These are phyloP conservation scores for Anolis carolinensis DNA, from an alignment of 2,113 vertebrate species.

Conservation along the genomic window DNA sequence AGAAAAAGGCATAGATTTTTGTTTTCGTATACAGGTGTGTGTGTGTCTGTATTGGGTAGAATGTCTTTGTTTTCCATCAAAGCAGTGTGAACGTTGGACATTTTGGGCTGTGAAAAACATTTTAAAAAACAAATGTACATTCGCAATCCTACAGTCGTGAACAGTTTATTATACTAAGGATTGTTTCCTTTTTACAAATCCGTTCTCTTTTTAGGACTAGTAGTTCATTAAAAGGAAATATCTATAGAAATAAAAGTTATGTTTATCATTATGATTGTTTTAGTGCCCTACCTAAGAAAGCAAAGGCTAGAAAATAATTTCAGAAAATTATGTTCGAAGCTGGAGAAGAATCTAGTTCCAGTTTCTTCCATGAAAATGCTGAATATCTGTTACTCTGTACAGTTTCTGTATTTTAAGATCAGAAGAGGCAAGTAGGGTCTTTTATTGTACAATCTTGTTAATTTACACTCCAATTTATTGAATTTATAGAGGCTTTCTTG, in stretches of 20 bases:
- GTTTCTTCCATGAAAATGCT: background rate
- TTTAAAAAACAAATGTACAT: too few relatives aligned
- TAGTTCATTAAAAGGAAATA: background rate
- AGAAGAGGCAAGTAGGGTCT: background rate
- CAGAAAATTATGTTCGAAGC: background rate
- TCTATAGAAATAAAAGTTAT: background rate
- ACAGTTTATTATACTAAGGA: background rate
- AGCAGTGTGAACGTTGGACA: too few relatives aligned
- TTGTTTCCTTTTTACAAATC: background rate
- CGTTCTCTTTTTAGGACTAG: background rate
- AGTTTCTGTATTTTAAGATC: background rate
- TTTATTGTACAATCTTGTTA: background rate
- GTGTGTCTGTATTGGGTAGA: too few relatives aligned
- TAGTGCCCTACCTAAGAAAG: background rate
- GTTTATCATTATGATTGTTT: too few relatives aligned
- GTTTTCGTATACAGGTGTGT: too few relatives aligned
- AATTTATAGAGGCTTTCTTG: background rate
- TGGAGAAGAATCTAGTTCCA: background rate
- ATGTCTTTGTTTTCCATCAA: too few relatives aligned
- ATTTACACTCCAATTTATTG: background rate
- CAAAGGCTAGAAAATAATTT: background rate
- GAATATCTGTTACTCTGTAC: background rate
- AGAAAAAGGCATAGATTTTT: too few relatives aligned
- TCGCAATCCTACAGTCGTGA: too few relatives aligned
- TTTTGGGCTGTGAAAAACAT: too few relatives aligned